Evolutionary conservation across 2,888 invertebrate species (phyloP).

Genomic region (Sipha maydis): DNA sequence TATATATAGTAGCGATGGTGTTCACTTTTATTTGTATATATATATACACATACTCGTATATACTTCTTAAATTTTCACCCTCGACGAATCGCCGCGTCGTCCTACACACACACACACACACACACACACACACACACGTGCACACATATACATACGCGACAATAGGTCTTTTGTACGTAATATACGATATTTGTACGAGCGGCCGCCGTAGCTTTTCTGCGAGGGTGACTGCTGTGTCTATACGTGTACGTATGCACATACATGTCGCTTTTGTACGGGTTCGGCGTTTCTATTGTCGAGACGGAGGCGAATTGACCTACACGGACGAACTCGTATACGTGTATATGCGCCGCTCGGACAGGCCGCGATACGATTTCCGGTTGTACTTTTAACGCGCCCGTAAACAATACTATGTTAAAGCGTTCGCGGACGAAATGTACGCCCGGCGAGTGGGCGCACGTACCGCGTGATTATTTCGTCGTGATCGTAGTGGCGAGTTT

Average conservation of each 20-base stretch:
- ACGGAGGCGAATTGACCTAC: constrained; percentile 40
- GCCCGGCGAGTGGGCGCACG: too few relatives aligned
- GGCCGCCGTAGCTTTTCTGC: constrained; percentile 8
- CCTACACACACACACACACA: background rate
- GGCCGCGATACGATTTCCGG: too few relatives aligned
- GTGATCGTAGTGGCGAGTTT: too few relatives aligned
- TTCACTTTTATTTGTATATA: background rate
- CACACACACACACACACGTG: background rate
- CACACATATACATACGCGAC: background rate
- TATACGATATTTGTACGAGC: constrained; percentile 17
- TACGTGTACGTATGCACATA: background rate
- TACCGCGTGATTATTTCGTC: too few relatives aligned
- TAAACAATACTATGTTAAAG: too few relatives aligned
- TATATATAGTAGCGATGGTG: background rate
- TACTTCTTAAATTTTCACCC: background rate
- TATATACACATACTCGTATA: background rate
- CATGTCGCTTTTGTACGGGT: background rate
- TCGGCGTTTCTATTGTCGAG: constrained; percentile 33
- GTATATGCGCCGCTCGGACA: too few relatives aligned
- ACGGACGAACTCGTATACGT: background rate
- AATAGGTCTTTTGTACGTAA: constrained; percentile 41
- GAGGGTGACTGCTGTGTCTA: background rate
- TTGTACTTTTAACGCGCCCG: too few relatives aligned
- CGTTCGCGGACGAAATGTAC: too few relatives aligned
- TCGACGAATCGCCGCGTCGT: background rate